A percentile compares a stretch with the other conserved stretches of the same genome.
phyloP scores from a whole-genome alignment of 1,140 invertebrate genomes.

The Cylas formicarius region DNA sequence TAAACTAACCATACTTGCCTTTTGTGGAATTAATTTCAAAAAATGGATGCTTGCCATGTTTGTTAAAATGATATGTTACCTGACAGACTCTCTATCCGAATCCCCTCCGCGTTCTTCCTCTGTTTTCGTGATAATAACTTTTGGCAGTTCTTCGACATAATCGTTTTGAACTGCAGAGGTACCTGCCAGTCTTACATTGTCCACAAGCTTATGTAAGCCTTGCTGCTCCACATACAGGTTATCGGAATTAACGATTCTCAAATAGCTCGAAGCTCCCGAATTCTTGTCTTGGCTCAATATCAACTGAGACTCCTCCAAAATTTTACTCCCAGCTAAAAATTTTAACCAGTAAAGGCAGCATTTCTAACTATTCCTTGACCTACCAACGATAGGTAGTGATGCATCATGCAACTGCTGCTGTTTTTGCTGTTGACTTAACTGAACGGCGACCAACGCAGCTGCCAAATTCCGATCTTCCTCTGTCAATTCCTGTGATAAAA shows the following conservation, averaged over 20 bases:
- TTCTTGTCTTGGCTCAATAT: constrained; percentile 33
- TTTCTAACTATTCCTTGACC: neutral
- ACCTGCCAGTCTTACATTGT: constrained; percentile 21
- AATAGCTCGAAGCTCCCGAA: constrained; percentile 26
- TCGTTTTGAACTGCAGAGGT: constrained; percentile 8
- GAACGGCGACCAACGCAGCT: constrained; percentile 47
- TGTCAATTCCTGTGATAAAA: constrained; percentile 41
- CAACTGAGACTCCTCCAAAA: constrained; percentile 30
- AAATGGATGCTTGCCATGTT: no score
- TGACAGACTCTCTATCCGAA: constrained; percentile 32
- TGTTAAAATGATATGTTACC: no score
- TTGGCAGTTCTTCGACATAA: constrained; percentile 15
- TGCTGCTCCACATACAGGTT: constrained; percentile 34
- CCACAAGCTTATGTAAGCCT: constrained; percentile 26
- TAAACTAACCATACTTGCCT: no score
- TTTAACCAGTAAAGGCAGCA: neutral
- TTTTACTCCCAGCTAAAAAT: constrained; percentile 23
- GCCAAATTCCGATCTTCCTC: constrained; percentile 48
- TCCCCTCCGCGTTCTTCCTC: constrained; percentile 34
- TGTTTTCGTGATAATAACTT: constrained; percentile 26
- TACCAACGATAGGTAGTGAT: constrained; percentile 23
- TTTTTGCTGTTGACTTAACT: constrained; percentile 47
- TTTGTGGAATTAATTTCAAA: neutral
- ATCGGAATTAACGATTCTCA: constrained; percentile 38
- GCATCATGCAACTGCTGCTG: constrained; percentile 40